Evolutionary conservation across 2,888 invertebrate genomes (phyloP), one percentile per base, ranked within the genome.

Genomic region (Patella ulyssiponensis): DNA sequence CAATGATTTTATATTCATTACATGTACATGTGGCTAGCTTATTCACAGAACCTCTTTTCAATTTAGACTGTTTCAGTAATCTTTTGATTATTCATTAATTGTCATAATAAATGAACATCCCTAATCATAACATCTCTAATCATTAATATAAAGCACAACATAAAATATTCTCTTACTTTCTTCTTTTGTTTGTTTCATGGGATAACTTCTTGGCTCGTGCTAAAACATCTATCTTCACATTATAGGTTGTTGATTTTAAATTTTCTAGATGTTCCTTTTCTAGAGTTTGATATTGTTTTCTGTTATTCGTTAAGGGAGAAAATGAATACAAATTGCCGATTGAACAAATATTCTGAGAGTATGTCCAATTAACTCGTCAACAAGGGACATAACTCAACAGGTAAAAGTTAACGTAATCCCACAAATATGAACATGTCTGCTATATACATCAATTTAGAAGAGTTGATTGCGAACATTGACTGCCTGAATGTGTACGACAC

Each of bases 141-240:
- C 9, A 44, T 7, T 44, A 44, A 44, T 44, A 44, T 44, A 44
- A 44, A 9, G 44, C 44, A 44, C 44, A 44, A n/a, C 20, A 12
- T 52, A 14, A 64, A 23, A 20, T n/a, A 15, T 53, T 20, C 11
- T 78, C 87, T 80, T 85, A 89, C 89, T 85, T 87, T 77, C 89
- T 77, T 74, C 89, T 82, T 76, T 84, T 87, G 76, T 89, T 88
- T n/a, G 88, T 89, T 80, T 89, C 88, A 52, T 85, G 81, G 14
- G 88, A 87, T 20, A 89, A 82, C 71, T 85, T 86, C 54, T 83
- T 84, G 14, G 87, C 84, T 78, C 83, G 84, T 9, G 86, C 84
- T 51, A 88, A 79, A 20, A 84, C 78, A 77, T 88, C 88, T n/a
- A 75, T 75, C 72, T 83, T 82, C 17, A 83, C 85, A 77, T 83